phyloP scores from a whole-genome alignment of 2,888 invertebrate species.

The Cosmia trapezina region DNA sequence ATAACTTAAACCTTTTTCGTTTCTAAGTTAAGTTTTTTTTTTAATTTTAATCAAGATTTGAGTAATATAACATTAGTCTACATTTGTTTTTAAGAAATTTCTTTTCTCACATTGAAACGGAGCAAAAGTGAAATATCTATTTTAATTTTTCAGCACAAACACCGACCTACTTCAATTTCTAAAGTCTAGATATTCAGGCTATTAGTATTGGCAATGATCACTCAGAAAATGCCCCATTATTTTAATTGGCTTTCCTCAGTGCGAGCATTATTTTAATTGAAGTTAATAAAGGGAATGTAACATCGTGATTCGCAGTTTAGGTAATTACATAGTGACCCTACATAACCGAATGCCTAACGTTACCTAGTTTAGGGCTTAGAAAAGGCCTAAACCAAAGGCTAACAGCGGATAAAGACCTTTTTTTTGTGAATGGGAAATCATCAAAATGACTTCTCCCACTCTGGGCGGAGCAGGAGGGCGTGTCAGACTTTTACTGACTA shows the following conservation, averaged over 20 bases:
- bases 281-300: conserved; percentile 30
- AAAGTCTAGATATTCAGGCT: background rate
- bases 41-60: too few relatives aligned
- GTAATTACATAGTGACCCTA: conserved; percentile 24
- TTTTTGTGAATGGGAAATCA: too few relatives aligned
- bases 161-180: background rate
- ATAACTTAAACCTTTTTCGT: too few relatives aligned
- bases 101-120: conserved; percentile 5
- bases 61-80: too few relatives aligned
- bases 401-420: conserved; percentile 10
- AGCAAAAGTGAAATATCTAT: background rate
- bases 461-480: too few relatives aligned
- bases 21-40: too few relatives aligned
- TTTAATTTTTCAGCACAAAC: background rate
- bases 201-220: conserved; percentile 3
- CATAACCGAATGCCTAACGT: conserved; percentile 19
- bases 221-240: conserved; percentile 12
- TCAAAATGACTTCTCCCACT: too few relatives aligned
- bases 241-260: conserved; percentile 20
- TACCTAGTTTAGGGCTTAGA: background rate
- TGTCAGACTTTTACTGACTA: too few relatives aligned
- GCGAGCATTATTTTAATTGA: conserved; percentile 18
- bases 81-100: conserved; percentile 4
- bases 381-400: background rate
- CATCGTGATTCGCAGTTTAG: conserved; percentile 16